These are phyloP conservation scores for Nerophis ophidion DNA, from an alignment of 2,113 vertebrate genomes.

Conservation along the genomic window DNA sequence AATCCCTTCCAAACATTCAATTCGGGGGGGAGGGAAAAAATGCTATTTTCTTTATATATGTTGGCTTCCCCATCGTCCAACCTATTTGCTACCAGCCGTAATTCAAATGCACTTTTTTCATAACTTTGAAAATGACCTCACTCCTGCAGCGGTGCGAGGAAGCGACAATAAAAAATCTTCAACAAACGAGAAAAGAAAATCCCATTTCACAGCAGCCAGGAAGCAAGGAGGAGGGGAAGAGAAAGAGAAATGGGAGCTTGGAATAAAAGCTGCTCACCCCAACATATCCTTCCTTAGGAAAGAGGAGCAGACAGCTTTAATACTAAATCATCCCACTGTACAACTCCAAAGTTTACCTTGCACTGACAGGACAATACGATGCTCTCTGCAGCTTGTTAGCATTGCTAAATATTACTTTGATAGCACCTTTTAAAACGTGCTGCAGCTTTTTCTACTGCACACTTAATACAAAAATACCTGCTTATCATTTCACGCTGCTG, in stretches of 20 bases:
- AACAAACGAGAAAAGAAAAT: conserved; percentile 68
- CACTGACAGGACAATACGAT: conserved; percentile 38
- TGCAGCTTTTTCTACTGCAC: conserved; percentile 18
- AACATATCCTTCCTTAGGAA: conserved; percentile 39
- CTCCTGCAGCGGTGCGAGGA: conserved; percentile 43
- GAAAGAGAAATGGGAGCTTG: conserved; percentile 62
- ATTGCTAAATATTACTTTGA: conserved; percentile 47
- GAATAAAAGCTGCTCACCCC: conserved; percentile 63
- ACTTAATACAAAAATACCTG: not conserved
- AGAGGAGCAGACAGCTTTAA: conserved; percentile 59
- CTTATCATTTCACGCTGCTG: too few relatives aligned
- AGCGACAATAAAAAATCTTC: conserved; percentile 61
- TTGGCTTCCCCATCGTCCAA: conserved; percentile 15
- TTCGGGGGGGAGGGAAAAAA: conserved; percentile 39
- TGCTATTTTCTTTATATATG: conserved; percentile 48
- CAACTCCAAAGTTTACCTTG: conserved; percentile 51
- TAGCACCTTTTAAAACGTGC: conserved; percentile 31
- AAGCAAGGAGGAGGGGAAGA: conserved; percentile 47
- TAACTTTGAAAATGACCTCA: conserved; percentile 59
- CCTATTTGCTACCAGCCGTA: conserved; percentile 24
- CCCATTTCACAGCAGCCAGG: conserved; percentile 66
- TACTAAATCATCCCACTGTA: conserved; percentile 58
- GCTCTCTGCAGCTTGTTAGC: conserved; percentile 42
- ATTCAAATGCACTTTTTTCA: conserved; percentile 42
- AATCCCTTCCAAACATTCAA: conserved; percentile 32